Evolutionary conservation across 2,113 vertebrate genomes (phyloP), one percentile per base, ranked within the genome.

Genomic region (Urocynchramus pylzowi): DNA sequence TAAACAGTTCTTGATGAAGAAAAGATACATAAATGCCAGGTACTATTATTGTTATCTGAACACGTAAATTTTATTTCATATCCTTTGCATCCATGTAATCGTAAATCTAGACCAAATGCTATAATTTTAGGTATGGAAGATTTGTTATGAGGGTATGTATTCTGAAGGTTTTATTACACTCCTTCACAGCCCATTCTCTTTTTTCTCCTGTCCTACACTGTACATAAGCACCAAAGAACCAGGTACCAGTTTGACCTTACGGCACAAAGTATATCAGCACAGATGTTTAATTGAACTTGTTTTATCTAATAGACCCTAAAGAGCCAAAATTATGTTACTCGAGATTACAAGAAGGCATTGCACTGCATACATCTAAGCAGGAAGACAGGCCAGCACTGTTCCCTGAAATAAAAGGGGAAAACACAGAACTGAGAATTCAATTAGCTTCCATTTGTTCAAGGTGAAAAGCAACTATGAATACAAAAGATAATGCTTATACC

Each of bases 141-240:
- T 13, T 57, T 67, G 7, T 56, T 54, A 52, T 13, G 1, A 33
- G 6, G 0, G 0, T 19, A 45, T 33, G 11, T n/a, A 70, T 56
- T 52, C 8, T 42, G 42, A 87, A 52, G n/a, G 17, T 1, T 2
- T 37, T 33, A 39, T 24, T 28, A 64, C 17, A 35, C 8, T 44
- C 5, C 27, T 71, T 69, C 39, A 60, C 15, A 77, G 3, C 1
- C 8, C 14, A 22, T 19, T 41, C 7, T 33, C 13, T 23, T 64
- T 77, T 22, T 65, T 74, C 10, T 19, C 5, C 33, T 44, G 6
- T 27, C 22, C 21, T 60, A 1, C 35, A 27, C 4, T 28, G 22
- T n/a, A 74, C 23, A 18, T 33, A 37, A 87, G 26, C 10, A 41
- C 8, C 45, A 74, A 86, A 31, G 16, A 80, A 50, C 30, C 20